Percentiles rank a stretch among this genome's conserved stretches.
These are phyloP conservation scores for Beris chalybata DNA, from an alignment of 2,888 invertebrate species.

Conservation along the genomic window DNA sequence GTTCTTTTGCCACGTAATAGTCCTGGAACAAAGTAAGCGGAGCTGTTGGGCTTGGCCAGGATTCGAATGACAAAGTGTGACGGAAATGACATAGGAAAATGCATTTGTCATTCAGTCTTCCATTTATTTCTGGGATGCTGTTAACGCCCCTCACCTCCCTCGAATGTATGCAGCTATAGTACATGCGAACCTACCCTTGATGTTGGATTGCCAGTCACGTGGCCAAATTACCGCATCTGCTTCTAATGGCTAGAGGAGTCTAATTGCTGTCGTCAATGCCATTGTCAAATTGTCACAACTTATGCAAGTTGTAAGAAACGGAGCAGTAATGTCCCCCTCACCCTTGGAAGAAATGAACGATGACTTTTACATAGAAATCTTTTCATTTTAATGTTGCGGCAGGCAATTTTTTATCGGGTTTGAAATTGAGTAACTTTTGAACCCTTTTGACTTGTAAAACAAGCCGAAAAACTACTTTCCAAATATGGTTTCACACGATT, in stretches of 20 bases:
- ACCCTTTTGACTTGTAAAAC: too few species aligned
- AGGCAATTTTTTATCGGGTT: too few species aligned
- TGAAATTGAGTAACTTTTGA: too few species aligned
- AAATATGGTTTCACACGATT: too few species aligned
- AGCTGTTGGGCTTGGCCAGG: slow-evolving; percentile 11
- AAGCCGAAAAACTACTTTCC: too few species aligned
- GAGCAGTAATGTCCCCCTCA: too few species aligned
- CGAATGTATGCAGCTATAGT: slow-evolving; percentile 4
- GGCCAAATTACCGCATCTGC: slow-evolving; percentile 30
- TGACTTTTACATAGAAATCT: too few species aligned
- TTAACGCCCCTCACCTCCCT: slow-evolving; percentile 14
- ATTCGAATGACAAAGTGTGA: slow-evolving; percentile 29
- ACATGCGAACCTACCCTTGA: background rate
- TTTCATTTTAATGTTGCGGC: too few species aligned
- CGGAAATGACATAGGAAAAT: slow-evolving; percentile 32
- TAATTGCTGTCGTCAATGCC: slow-evolving; percentile 31
- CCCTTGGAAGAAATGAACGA: too few species aligned
- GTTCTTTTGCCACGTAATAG: background rate
- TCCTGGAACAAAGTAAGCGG: background rate
- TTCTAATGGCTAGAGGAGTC: slow-evolving; percentile 31
- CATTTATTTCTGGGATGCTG: slow-evolving; percentile 28
- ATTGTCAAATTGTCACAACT: slow-evolving; percentile 15
- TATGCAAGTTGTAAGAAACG: background rate
- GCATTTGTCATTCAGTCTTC: slow-evolving; percentile 30
- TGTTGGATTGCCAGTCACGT: slow-evolving; percentile 29